Evolutionary conservation across 2,888 invertebrate species (phyloP).

Genomic region (Lepidochrysops patricia): DNA sequence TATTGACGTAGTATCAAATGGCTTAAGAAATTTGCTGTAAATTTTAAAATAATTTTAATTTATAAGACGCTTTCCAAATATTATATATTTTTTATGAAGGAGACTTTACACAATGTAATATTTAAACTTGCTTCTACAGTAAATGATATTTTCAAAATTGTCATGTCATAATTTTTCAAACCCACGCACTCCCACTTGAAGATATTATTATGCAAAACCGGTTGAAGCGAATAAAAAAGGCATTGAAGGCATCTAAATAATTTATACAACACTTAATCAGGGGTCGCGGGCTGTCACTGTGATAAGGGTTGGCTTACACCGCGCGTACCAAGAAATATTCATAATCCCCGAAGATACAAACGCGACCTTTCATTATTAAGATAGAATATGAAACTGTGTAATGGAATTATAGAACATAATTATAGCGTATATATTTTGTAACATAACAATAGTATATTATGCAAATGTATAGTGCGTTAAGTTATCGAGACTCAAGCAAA

Average conservation of each 20-base stretch:
- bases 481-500: no score
- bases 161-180: not conserved
- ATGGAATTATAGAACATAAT: not conserved
- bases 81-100: no score
- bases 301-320: constrained; percentile 15
- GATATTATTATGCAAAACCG: not conserved
- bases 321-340: constrained; percentile 11
- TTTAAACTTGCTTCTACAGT: no score
- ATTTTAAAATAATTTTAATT: no score
- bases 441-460: no score
- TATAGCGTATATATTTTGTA: not conserved
- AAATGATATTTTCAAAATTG: no score
- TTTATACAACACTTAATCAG: constrained; percentile 16
- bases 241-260: constrained; percentile 12
- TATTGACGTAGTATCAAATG: not conserved
- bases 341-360: constrained; percentile 11
- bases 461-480: no score
- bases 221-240: constrained; percentile 6
- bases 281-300: constrained; percentile 8
- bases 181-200: no score
- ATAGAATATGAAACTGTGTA: not conserved
- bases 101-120: no score
- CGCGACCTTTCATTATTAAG: not conserved
- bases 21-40: not conserved
- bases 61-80: no score